Conservation (phyloP, 2,113 vertebrate genomes). For the Fulica atra region DNA sequence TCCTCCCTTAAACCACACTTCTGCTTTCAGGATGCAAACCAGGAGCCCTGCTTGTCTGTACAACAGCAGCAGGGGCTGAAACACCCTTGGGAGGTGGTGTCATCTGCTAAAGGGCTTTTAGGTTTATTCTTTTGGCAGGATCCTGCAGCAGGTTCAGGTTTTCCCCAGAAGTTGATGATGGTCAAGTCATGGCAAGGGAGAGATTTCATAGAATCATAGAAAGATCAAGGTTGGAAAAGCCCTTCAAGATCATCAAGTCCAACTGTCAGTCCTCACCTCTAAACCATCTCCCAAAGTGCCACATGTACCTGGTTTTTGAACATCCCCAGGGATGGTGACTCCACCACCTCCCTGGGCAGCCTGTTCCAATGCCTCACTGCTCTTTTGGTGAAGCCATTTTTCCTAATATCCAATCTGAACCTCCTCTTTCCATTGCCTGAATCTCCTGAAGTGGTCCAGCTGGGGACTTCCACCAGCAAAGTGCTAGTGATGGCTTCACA, state of each 20-base stretch:
- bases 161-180: neutral
- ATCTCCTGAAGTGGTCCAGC: neutral
- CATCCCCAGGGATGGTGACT: too few relatives aligned
- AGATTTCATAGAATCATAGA: too few relatives aligned
- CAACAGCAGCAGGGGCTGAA: neutral
- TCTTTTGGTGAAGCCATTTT: too few relatives aligned
- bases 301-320: too few relatives aligned
- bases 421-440: neutral
- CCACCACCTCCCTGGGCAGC: too few relatives aligned
- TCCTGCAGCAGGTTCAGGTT: neutral
- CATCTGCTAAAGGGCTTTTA: neutral
- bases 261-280: too few relatives aligned
- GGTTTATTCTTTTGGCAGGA: neutral
- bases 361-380: too few relatives aligned
- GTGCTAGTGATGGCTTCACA: neutral
- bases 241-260: too few relatives aligned
- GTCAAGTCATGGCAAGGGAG: neutral
- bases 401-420: too few relatives aligned
- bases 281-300: too few relatives aligned
- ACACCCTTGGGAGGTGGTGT: neutral
- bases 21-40: neutral
- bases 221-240: too few relatives aligned
- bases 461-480: neutral
- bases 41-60: rapidly evolving
- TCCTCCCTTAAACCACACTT: neutral